Conservation (phyloP, 2,797 vertebrate species). For the Pseudochirops corinnae region DNA sequence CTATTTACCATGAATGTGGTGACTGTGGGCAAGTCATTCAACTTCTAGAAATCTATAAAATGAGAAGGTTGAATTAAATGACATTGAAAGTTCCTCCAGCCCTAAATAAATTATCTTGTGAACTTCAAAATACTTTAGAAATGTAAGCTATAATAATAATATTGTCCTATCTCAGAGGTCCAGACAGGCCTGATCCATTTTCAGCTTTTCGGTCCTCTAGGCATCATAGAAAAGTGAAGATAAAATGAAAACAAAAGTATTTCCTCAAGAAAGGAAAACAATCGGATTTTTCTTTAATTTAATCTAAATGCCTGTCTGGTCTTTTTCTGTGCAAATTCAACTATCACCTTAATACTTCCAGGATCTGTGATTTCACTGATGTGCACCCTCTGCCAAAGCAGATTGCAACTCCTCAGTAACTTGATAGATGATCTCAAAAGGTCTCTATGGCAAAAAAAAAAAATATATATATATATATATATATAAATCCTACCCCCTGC, state of each 20-base stretch:
- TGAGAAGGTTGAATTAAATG: background rate
- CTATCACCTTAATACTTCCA: background rate
- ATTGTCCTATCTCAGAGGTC: background rate
- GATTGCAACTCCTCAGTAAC: background rate
- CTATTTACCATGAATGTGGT: background rate
- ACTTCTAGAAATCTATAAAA: background rate
- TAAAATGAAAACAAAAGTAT: background rate
- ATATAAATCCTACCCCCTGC: background rate
- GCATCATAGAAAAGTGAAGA: background rate
- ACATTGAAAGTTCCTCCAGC: background rate
- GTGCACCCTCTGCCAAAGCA: background rate
- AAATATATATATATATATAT: too few relatives aligned
- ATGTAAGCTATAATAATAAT: background rate
- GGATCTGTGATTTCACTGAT: background rate
- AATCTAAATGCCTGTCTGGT: background rate
- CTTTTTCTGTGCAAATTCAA: background rate
- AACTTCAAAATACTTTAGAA: background rate
- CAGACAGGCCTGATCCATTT: background rate
- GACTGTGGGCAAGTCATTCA: background rate
- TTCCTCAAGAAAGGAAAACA: slow-evolving; percentile 1
- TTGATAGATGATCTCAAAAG: background rate
- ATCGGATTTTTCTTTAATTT: background rate
- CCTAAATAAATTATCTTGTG: background rate
- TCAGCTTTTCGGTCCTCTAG: slow-evolving; percentile 7
- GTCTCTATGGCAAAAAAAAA: background rate